Conservation (phyloP, 2,888 invertebrate genomes). For the Mactromeris polynyma region DNA sequence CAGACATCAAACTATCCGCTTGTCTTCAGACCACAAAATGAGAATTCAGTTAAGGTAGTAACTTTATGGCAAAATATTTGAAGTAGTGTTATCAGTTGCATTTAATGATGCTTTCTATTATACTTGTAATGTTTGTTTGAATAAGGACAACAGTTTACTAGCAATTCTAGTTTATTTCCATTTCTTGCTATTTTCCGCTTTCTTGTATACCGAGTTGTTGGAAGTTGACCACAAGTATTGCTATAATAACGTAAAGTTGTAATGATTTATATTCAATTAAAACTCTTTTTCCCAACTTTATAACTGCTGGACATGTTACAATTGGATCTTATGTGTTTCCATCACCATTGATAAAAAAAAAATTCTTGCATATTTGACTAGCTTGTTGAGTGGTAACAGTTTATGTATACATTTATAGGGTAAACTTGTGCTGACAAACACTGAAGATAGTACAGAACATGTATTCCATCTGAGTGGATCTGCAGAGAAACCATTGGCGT, state of each 20-base stretch:
- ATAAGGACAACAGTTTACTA: too few species aligned
- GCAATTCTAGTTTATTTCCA: neutral
- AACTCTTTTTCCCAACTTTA: too few species aligned
- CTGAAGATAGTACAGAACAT: slow-evolving; percentile 84
- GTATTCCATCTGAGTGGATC: slow-evolving; percentile 83
- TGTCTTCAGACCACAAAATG: slow-evolving; percentile 85
- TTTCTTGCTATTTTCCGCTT: neutral
- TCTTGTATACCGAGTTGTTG: too few species aligned
- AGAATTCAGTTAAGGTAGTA: slow-evolving; percentile 79
- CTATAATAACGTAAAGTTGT: too few species aligned
- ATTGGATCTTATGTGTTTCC: too few species aligned
- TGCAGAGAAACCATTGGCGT: slow-evolving; percentile 85
- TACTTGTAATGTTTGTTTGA: too few species aligned
- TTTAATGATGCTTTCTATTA: neutral
- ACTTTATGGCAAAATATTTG: neutral
- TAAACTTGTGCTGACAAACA: slow-evolving; percentile 84
- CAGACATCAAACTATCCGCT: slow-evolving; percentile 85
- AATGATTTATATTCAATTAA: too few species aligned
- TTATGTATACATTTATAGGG: slow-evolving; percentile 75
- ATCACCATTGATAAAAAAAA: too few species aligned
- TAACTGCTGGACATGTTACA: too few species aligned
- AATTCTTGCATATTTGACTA: too few species aligned
- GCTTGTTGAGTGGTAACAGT: too few species aligned
- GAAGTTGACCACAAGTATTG: too few species aligned
- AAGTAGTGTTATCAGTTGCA: neutral